Conservation (phyloP, 2,888 invertebrate genomes). For the Drosophila paranaensis region DNA sequence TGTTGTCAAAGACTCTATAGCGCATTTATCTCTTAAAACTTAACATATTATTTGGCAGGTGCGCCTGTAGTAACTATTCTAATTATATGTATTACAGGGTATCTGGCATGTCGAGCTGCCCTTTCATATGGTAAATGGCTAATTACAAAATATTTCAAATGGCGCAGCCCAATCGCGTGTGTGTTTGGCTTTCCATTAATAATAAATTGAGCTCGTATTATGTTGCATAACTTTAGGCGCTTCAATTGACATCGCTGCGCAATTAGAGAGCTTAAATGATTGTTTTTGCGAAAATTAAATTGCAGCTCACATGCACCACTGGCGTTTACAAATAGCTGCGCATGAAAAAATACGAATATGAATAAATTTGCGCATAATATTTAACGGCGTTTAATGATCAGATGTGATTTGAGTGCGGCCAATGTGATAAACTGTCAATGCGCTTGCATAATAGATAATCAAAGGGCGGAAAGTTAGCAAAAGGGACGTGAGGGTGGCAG, state of each 20-base stretch:
- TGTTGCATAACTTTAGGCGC: conserved; percentile 52
- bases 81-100: too few species aligned
- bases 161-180: conserved; percentile 18
- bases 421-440: neutral
- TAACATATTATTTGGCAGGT: too few species aligned
- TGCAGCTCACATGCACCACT: conserved; percentile 43
- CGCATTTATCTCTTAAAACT: too few species aligned
- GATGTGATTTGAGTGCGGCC: conserved; percentile 7
- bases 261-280: conserved; percentile 52
- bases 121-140: conserved; percentile 45
- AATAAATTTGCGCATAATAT: conserved; percentile 11
- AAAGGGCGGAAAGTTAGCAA: neutral
- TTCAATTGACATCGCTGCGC: conserved; percentile 45
- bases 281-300: conserved; percentile 54
- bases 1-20: too few species aligned
- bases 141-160: conserved; percentile 63
- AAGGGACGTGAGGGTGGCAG: too few species aligned
- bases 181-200: conserved; percentile 59
- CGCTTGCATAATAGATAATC: neutral
- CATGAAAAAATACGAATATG: neutral
- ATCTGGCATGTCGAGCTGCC: neutral
- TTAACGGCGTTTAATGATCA: conserved; percentile 16
- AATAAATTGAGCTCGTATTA: conserved; percentile 61
- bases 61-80: too few species aligned
- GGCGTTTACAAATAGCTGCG: conserved; percentile 14